A percentile compares a stretch with the other conserved stretches of the same genome.
phyloP scores from a whole-genome alignment of 2,113 vertebrate species.

The Podilymbus podiceps region DNA sequence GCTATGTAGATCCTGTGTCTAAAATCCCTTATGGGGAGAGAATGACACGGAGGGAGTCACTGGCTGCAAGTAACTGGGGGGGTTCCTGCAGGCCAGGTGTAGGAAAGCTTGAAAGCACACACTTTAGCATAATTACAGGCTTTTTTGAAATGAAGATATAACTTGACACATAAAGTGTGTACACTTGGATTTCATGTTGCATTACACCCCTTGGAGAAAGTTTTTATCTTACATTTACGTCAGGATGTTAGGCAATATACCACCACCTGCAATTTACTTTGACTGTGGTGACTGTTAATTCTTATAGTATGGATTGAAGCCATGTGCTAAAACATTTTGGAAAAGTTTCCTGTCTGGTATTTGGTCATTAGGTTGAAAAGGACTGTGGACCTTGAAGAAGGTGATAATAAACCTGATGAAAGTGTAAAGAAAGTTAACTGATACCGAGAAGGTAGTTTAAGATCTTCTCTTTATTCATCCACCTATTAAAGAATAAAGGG shows the following conservation, averaged over 20 bases:
- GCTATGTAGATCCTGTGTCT: not conserved
- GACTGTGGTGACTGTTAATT: not conserved
- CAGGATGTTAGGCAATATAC: not conserved
- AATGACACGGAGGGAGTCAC: not conserved
- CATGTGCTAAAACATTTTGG: not conserved
- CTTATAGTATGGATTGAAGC: not conserved
- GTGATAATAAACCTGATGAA: not conserved
- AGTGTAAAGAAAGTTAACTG: not conserved
- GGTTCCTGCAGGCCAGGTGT: not conserved
- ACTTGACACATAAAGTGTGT: not conserved
- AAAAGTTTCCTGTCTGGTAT: not conserved
- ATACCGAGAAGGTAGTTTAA: not conserved
- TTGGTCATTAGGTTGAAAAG: not conserved
- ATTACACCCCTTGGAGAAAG: not conserved
- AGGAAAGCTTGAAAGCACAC: not conserved
- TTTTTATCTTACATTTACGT: not conserved
- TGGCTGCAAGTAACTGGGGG: not conserved
- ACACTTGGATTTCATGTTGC: not conserved
- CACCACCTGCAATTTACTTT: not conserved
- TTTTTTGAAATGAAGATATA: slow-evolving; percentile 1
- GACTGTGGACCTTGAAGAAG: not conserved
- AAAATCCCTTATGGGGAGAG: not conserved
- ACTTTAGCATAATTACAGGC: slow-evolving; percentile 17
- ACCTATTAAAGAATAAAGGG: not conserved
- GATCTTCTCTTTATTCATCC: not conserved